Evolutionary conservation across 2,113 vertebrate genomes (phyloP).

Genomic region (Seriola rivoliana): DNA sequence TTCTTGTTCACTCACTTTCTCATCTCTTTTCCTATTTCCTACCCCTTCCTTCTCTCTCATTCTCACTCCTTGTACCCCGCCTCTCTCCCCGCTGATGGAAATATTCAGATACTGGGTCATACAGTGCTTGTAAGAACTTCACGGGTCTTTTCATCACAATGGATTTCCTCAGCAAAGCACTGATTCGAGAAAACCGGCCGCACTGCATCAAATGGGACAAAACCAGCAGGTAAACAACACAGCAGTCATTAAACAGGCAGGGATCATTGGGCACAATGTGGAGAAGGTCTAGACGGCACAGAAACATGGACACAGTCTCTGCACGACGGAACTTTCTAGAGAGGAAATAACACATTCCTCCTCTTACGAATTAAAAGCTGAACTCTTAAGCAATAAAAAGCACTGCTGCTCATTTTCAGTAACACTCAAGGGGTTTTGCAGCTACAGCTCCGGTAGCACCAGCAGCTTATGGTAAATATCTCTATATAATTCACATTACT

Average conservation of each 20-base stretch:
- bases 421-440: background rate
- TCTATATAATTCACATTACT: background rate
- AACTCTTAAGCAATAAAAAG: background rate
- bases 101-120: slow-evolving; percentile 44
- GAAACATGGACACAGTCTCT: background rate
- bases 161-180: slow-evolving; percentile 28
- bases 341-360: background rate
- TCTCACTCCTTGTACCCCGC: background rate
- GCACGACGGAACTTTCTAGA: background rate
- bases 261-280: background rate
- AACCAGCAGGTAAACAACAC: slow-evolving; percentile 34
- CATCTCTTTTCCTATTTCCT: slow-evolving; percentile 46
- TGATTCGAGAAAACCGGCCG: slow-evolving; percentile 23
- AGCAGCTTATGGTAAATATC: background rate
- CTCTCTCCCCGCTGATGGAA: slow-evolving; percentile 39
- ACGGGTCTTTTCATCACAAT: slow-evolving; percentile 49
- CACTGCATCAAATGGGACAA: slow-evolving; percentile 41
- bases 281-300: background rate
- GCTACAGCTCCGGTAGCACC: background rate
- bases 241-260: slow-evolving; percentile 17
- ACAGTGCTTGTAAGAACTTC: slow-evolving; percentile 45
- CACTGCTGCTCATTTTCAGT: background rate
- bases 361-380: background rate
- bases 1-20: slow-evolving; percentile 30
- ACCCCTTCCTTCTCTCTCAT: slow-evolving; percentile 6